These are phyloP conservation scores for Drosophila incognita DNA, from an alignment of 2,888 invertebrate species.

Conservation along the genomic window DNA sequence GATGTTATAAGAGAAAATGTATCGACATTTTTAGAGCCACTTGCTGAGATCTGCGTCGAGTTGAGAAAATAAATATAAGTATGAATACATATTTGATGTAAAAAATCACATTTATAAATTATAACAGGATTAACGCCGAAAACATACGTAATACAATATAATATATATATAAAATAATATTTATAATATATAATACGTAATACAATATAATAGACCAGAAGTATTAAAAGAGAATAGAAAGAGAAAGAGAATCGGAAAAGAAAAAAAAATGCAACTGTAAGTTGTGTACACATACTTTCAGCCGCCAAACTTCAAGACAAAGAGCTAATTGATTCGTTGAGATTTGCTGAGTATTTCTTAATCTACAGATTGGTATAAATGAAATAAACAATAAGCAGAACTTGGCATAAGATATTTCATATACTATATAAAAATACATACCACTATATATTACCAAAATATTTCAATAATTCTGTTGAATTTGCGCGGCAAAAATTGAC, in stretches of 20 bases:
- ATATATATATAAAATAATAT: too few relatives aligned
- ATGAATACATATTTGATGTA: background rate
- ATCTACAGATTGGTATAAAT: background rate
- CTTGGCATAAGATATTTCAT: too few relatives aligned
- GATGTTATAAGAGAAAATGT: background rate
- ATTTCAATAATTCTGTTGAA: fast-evolving
- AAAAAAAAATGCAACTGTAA: too few relatives aligned
- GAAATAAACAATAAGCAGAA: background rate
- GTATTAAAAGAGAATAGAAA: background rate
- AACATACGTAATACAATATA: background rate
- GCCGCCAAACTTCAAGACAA: background rate
- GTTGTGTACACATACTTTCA: background rate
- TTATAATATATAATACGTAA: too few relatives aligned
- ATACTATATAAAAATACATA: too few relatives aligned
- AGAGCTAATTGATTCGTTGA: background rate
- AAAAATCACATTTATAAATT: too few relatives aligned
- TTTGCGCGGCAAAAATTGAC: too few relatives aligned
- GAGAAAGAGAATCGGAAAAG: background rate
- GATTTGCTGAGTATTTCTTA: background rate
- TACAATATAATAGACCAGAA: too few relatives aligned
- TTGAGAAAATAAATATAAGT: background rate
- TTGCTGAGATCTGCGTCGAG: background rate
- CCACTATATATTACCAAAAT: too few relatives aligned
- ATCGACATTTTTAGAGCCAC: background rate
- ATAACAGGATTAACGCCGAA: background rate